A percentile compares a stretch with the other conserved stretches of the same genome.
Conservation (phyloP, 2,888 invertebrate species). For the Dolichopus griseipennis region DNA sequence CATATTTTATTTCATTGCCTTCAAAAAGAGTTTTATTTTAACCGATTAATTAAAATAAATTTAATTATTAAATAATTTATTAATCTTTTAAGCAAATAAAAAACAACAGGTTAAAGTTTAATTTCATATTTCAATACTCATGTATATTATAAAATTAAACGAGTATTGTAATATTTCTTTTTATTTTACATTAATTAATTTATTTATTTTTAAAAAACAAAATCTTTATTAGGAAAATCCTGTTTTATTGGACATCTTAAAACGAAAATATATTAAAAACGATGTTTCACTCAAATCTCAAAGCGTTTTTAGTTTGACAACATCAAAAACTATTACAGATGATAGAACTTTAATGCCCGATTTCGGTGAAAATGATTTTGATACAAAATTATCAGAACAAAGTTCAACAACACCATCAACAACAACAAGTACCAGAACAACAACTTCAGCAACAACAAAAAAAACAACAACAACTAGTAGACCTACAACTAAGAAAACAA, state of each 20-base stretch:
- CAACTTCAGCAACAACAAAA: constrained; percentile 17
- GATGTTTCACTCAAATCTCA: constrained; percentile 25
- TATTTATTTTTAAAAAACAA: not conserved
- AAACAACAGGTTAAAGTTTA: too few species aligned
- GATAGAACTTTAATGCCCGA: constrained; percentile 19
- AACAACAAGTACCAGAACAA: constrained; percentile 25
- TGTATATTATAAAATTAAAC: too few species aligned
- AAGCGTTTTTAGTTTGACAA: constrained; percentile 30
- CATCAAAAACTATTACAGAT: constrained; percentile 24
- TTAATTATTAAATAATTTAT: too few species aligned
- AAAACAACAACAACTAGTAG: not conserved
- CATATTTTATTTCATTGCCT: too few species aligned
- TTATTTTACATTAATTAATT: too few species aligned
- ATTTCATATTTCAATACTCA: too few species aligned
- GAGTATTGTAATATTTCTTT: too few species aligned
- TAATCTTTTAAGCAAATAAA: too few species aligned
- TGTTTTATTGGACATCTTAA: constrained; percentile 26
- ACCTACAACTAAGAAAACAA: not conserved
- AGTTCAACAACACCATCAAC: constrained; percentile 34
- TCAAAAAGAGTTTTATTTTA: too few species aligned
- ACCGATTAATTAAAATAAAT: too few species aligned
- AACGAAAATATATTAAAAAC: constrained; percentile 28
- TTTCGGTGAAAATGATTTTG: constrained; percentile 17
- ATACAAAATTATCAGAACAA: constrained; percentile 22
- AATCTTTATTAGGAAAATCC: constrained; percentile 23